Evolutionary conservation across 37 sponge, comb jelly and placozoan species (phyloP).

Genomic region (Lycopodina hypogea): DNA sequence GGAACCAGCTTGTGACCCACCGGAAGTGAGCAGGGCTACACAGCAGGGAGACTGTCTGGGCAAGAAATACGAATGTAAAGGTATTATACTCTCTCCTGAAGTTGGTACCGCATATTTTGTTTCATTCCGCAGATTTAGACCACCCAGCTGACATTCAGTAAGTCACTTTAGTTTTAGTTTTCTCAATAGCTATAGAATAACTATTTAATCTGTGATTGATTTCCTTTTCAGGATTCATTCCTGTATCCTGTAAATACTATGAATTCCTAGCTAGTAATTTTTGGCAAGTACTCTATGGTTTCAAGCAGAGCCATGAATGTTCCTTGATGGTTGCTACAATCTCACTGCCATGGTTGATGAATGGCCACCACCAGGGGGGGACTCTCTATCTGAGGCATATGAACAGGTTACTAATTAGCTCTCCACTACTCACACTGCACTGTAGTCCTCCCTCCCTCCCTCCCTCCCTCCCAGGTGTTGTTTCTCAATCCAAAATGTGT

Average conservation of each 20-base stretch:
- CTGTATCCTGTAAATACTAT: slow-evolving; percentile 55
- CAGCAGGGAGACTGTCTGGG: slow-evolving; percentile 13
- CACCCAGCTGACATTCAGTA: slow-evolving; percentile 93
- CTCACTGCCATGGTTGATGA: too few species aligned
- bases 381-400: slow-evolving; percentile 69
- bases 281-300: not conserved
- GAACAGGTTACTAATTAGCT: slow-evolving; percentile 68
- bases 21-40: slow-evolving; percentile 47
- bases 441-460: too few species aligned
- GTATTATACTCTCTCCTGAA: not conserved
- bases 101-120: not conserved
- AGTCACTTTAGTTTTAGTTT: slow-evolving; percentile 22
- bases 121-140: slow-evolving; percentile 63
- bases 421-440: too few species aligned
- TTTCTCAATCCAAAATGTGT: too few species aligned
- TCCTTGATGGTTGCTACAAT: too few species aligned
- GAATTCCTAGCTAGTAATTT: not conserved
- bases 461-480: too few species aligned
- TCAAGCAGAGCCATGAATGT: too few species aligned
- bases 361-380: slow-evolving; percentile 65
- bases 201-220: too few species aligned
- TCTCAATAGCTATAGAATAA: too few species aligned
- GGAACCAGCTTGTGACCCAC: slow-evolving; percentile 57
- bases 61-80: slow-evolving; percentile 73
- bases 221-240: slow-evolving; percentile 59